Evolutionary conservation across 2,888 invertebrate genomes (phyloP).

Genomic region (Tipula confusa): DNA sequence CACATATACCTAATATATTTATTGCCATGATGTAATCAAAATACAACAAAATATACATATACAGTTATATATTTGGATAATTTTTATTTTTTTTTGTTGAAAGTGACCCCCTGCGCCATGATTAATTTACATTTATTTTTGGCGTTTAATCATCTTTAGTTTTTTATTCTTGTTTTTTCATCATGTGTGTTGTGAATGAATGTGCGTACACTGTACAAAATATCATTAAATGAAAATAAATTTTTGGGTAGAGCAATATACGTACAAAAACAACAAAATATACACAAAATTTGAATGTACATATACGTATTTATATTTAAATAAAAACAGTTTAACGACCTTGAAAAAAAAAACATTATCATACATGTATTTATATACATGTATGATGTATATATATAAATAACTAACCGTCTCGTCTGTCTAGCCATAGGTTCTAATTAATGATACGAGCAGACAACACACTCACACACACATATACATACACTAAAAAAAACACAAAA

Average conservation of each 20-base stretch:
- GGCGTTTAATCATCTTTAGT: background rate
- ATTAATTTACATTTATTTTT: background rate
- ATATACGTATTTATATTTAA: background rate
- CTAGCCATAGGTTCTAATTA: constrained; percentile 25
- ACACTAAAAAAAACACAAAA: background rate
- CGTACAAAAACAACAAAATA: background rate
- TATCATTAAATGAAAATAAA: background rate
- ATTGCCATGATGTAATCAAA: background rate
- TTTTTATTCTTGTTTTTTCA: background rate
- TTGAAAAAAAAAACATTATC: constrained; percentile 4
- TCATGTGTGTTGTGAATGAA: background rate
- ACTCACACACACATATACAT: background rate
- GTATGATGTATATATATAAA: background rate
- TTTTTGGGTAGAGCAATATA: background rate
- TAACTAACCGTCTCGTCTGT: constrained; percentile 25
- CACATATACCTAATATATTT: background rate
- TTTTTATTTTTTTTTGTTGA: too few species aligned
- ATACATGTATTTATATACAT: constrained; percentile 25
- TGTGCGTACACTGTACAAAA: background rate
- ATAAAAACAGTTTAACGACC: constrained; percentile 15
- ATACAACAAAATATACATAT: background rate
- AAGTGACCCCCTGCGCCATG: constrained; percentile 3
- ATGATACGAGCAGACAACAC: background rate
- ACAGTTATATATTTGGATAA: constrained; percentile 7
- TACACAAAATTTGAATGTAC: constrained; percentile 20